These are phyloP conservation scores for Matsumurasca onukii DNA, from an alignment of 1,140 invertebrate species.

Conservation along the genomic window DNA sequence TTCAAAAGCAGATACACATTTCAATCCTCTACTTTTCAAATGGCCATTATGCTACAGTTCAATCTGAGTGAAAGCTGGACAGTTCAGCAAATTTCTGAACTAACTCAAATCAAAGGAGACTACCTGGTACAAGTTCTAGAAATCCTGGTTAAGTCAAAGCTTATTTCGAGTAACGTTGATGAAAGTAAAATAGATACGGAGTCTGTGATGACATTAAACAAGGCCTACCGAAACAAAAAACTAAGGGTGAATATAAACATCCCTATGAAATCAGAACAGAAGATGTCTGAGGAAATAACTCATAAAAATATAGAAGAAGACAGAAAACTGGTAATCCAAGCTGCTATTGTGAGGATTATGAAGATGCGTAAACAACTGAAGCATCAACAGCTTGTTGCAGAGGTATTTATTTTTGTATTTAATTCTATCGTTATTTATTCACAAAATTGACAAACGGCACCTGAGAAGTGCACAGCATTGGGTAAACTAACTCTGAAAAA, in stretches of 20 bases:
- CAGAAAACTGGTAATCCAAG: conserved; percentile 95
- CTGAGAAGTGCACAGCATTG: no score
- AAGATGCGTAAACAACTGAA: conserved; percentile 97
- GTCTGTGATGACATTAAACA: conserved; percentile 76
- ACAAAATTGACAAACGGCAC: no score
- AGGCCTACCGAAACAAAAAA: conserved; percentile 96
- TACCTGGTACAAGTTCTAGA: conserved; percentile 74
- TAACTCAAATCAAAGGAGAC: conserved; percentile 87
- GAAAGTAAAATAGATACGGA: conserved; percentile 37
- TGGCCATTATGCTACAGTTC: conserved; percentile 96
- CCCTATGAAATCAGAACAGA: conserved; percentile 95
- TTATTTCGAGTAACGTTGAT: conserved; percentile 54
- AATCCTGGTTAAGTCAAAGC: conserved; percentile 92
- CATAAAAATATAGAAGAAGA: conserved; percentile 99
- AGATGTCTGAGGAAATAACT: conserved; percentile 95
- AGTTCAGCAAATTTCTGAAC: conserved; percentile 83
- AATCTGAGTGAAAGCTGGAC: conserved; percentile 85
- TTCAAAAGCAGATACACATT: conserved; percentile 87
- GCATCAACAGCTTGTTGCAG: conserved; percentile 93
- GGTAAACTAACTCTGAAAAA: no score
- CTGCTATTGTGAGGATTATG: conserved; percentile 99
- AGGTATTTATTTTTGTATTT: no score
- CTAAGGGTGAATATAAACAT: conserved; percentile 98
- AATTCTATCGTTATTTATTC: no score
- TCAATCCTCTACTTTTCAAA: conserved; percentile 97